These are phyloP conservation scores for Pipa parva DNA, from an alignment of 2,113 vertebrate genomes.

Conservation along the genomic window DNA sequence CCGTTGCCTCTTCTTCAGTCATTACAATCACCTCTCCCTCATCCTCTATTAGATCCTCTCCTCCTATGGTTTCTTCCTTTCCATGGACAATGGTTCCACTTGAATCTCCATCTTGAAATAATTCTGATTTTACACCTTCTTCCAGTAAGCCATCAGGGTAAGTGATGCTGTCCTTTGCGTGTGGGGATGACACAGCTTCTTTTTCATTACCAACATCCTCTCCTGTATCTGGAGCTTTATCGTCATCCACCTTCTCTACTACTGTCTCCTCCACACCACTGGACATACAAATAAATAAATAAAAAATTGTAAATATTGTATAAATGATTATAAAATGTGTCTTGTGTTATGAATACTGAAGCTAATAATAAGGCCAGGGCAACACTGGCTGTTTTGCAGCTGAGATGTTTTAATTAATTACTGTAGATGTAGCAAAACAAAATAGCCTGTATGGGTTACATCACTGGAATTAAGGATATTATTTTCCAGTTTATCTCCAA, in stretches of 20 bases:
- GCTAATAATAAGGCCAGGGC: too few relatives aligned
- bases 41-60: background rate
- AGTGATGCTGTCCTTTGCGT: background rate
- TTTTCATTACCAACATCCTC: background rate
- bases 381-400: too few relatives aligned
- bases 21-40: background rate
- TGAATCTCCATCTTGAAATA: background rate
- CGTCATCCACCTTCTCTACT: background rate
- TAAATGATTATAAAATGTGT: too few relatives aligned
- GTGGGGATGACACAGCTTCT: background rate
- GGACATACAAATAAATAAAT: too few relatives aligned
- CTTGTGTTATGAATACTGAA: too few relatives aligned
- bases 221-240: accelerated
- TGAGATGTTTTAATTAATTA: too few relatives aligned
- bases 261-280: too few relatives aligned
- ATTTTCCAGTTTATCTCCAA: too few relatives aligned
- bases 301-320: too few relatives aligned
- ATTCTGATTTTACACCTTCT: background rate
- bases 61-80: background rate
- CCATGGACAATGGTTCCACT: background rate
- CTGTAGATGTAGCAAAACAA: too few relatives aligned
- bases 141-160: background rate
- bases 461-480: too few relatives aligned
- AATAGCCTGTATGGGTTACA: too few relatives aligned
- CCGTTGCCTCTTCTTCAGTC: background rate